Conservation (phyloP, 2,113 vertebrate genomes). For the Philantomba maxwellii region DNA sequence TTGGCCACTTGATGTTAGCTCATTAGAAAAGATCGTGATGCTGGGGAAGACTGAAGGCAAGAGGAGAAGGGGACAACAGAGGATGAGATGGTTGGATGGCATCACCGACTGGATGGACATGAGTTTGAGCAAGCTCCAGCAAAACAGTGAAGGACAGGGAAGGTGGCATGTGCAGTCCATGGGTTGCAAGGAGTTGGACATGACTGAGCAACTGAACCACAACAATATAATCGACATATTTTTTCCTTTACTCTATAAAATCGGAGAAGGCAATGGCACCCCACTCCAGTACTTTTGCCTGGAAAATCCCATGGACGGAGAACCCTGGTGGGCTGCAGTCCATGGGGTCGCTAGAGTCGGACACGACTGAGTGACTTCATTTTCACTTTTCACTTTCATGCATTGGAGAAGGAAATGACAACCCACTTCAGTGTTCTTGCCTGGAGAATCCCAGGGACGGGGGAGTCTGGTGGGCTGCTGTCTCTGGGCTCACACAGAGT, state of each 20-base stretch:
- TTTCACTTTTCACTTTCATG: no score
- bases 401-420: no score
- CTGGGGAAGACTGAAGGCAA: neutral
- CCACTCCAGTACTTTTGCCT: no score
- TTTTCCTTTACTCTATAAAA: neutral
- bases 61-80: neutral
- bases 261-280: no score
- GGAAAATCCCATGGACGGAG: no score
- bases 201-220: neutral
- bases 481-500: no score
- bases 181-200: neutral
- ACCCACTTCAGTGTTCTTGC: no score
- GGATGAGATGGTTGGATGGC: neutral
- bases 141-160: neutral
- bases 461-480: no score
- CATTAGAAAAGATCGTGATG: neutral
- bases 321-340: no score
- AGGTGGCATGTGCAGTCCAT: neutral
- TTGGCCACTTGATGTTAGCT: neutral
- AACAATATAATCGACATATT: neutral
- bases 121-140: neutral
- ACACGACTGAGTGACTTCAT: no score
- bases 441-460: no score
- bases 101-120: neutral
- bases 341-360: no score